Base-by-base conservation (phyloP, 2,797 vertebrate species). In the Acanthiza pusilla region DNA sequence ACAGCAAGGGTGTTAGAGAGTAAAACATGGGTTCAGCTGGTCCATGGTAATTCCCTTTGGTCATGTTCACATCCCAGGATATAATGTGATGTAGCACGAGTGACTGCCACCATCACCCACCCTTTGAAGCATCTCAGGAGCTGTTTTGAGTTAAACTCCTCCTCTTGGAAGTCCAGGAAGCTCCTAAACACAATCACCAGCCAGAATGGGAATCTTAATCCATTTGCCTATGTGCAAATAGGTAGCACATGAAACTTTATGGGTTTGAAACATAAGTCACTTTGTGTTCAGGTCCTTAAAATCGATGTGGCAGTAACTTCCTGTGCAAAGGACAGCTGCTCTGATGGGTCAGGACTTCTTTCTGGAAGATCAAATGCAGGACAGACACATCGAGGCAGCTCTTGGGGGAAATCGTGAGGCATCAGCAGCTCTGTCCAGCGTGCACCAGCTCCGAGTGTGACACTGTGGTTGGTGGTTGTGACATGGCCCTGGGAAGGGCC, bases 361-460 rank as follows among this genome's bases (percentile, higher is more conserved):
- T 76, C 50, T 71, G 65, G 55, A 72, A 84, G 85, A 91, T 93
- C 92, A 84, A 78, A 25, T 72, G 60, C 78, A 63, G 85, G 87
- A 45, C 62, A 89, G 93, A 88, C 89, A 70, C 38, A 3, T 10
- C 0, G 7, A 84, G 85, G 89, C 93, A 74, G 80, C 62, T 91
- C 78, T 45, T 65, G 68, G 53, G 80, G 89, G 72, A 77, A 89
- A 23, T 96, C 9, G 0, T 50, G 90, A 96, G 63, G 75, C 85
- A 82, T 95, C 96, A 97, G 96, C 96, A 95, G 70, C 78, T 93
- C 92, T 85, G 62, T 40, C 51, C 72, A 91, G 90, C 30, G 90
- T 68, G 91, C 65, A 45, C 47, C 60, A 50, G 78, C 82, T 74
- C n/a, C 66, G 67, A 42, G 58, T 88, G 67, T 57, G 89, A 16